phyloP scores from a whole-genome alignment of 2,113 vertebrate genomes.

The Acinonyx jubatus region DNA sequence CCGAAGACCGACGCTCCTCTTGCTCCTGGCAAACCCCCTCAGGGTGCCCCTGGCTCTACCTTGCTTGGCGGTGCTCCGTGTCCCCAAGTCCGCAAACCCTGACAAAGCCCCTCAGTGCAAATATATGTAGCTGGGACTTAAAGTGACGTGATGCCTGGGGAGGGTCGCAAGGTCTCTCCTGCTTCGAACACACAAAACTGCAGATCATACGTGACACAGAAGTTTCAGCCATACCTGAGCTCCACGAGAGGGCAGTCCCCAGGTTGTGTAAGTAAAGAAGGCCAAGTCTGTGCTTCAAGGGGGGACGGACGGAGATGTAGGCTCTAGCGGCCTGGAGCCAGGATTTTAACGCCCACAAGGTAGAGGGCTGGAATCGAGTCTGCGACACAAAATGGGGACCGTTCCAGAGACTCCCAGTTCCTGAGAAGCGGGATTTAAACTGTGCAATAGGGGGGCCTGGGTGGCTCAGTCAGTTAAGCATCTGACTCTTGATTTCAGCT shows the following conservation, averaged over 20 bases:
- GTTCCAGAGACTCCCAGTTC: not conserved
- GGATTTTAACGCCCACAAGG: not conserved
- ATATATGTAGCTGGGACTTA: not conserved
- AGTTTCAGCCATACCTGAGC: not conserved
- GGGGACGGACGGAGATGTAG: not conserved
- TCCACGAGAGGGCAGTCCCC: not conserved
- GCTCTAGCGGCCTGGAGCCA: not conserved
- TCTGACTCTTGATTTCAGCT: no score
- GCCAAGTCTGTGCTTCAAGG: not conserved
- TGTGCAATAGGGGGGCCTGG: no score
- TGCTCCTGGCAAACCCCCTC: no score
- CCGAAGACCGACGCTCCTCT: not conserved
- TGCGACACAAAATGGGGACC: not conserved
- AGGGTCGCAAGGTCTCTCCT: not conserved
- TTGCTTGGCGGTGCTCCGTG: no score
- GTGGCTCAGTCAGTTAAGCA: no score
- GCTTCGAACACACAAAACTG: not conserved
- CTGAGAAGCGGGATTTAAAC: not conserved
- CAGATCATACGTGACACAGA: not conserved
- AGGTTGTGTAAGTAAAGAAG: no score
- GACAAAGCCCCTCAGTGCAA: not conserved
- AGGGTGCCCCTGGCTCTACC: not conserved
- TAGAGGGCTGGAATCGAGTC: not conserved
- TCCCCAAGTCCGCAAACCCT: not conserved
- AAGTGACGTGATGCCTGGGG: not conserved